These are phyloP conservation scores for Aphaenogaster floridana DNA, from an alignment of 1,140 invertebrate species.

Conservation along the genomic window DNA sequence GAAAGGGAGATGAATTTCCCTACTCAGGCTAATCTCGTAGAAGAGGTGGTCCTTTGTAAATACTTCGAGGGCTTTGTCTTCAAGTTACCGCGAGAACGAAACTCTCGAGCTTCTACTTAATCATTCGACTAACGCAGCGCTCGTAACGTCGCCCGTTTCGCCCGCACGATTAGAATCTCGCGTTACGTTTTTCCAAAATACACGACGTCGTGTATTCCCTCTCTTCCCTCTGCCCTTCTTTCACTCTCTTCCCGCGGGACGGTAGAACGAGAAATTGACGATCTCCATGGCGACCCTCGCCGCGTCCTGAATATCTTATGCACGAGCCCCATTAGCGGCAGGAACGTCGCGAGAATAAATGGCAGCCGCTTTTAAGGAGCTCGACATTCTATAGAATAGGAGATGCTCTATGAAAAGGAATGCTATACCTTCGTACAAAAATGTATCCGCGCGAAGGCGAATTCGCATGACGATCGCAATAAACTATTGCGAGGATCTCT, in stretches of 20 bases:
- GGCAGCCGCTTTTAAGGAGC: conserved; percentile 59
- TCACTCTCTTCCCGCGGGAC: conserved; percentile 16
- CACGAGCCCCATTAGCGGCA: conserved; percentile 53
- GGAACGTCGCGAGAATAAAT: conserved; percentile 64
- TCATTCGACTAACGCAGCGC: conserved; percentile 69
- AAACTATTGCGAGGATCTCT: conserved; percentile 43
- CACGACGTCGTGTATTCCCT: conserved; percentile 9
- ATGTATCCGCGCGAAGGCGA: conserved; percentile 21
- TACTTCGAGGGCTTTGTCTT: conserved; percentile 76
- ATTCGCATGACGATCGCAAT: conserved; percentile 44
- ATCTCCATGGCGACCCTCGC: conserved; percentile 57
- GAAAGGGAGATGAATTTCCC: conserved; percentile 59
- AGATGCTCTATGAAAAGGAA: conserved; percentile 51
- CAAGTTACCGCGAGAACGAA: conserved; percentile 71
- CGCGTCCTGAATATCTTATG: conserved; percentile 63
- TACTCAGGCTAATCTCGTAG: conserved; percentile 71
- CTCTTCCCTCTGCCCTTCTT: background rate
- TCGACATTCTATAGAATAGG: conserved; percentile 56
- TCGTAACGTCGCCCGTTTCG: conserved; percentile 15
- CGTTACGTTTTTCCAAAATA: conserved; percentile 49
- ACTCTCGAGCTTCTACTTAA: conserved; percentile 69
- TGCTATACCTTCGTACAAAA: conserved; percentile 23
- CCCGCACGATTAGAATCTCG: conserved; percentile 26
- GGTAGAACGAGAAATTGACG: conserved; percentile 56
- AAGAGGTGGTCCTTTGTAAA: conserved; percentile 72